Evolutionary conservation across 2,888 invertebrate species (phyloP), one percentile per base, ranked within the genome.

Genomic region (Eulithis testata): DNA sequence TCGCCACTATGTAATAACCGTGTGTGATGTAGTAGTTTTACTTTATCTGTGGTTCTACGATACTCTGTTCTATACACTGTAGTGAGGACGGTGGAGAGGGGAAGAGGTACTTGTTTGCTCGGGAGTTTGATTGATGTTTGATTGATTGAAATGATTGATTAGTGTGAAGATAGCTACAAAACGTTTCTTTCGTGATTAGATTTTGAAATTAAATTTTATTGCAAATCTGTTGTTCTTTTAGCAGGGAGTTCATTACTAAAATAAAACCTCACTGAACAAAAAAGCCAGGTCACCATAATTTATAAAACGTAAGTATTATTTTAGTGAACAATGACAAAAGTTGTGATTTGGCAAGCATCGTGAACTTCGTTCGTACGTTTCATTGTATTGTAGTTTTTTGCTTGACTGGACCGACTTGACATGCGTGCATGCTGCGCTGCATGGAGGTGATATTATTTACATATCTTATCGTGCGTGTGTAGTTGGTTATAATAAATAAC

Each of bases 341-440:
- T 21, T 9, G 11, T 21, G 21, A 21, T 21, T 21, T 21, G 21
- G 49, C 49, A 49, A 50, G 50, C 50, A 58, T 37, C 47, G 43
- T 65, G 65, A 65, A 60, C 60, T 65, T 60, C 40, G 65, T 65
- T 14, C 60, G 51, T 45, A 37, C 37, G 14, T 45, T 11, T 43
- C 9, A n/a, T 21, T 21, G 21, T 21, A 1, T 21, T 1, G 21
- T 21, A 21, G 21, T 4, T 44, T n/a, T 44, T 44, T 4, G n/a
- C 12, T 43, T 64, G 53, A 14, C n/a, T 56, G 37, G 53, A 14
- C n/a, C 51, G 37, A 3, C 37, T 2, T 57, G 62, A 57, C 56
- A n/a, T 4, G 6, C 31, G 31, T 21, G 21, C 21, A 21, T 21
- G n/a, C n/a, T n/a, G n/a, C n/a, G n/a, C n/a, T n/a, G 6, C 2